phyloP scores from a whole-genome alignment of 2,113 vertebrate genomes.

The Channa argus region DNA sequence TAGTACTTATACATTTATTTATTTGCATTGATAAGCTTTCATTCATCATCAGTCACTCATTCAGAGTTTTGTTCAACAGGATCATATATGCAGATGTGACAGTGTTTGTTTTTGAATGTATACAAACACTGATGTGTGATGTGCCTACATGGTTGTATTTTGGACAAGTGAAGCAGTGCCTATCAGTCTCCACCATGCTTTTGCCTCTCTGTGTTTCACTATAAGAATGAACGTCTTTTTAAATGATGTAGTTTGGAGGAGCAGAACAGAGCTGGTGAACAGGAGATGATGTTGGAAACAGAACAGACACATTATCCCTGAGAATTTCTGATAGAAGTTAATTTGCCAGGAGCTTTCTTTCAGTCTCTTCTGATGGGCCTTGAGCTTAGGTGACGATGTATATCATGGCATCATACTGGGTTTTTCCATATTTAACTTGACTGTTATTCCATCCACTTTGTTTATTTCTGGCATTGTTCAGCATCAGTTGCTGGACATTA shows the following conservation, averaged over 20 bases:
- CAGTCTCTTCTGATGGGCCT: slow-evolving; percentile 3
- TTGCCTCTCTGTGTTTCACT: slow-evolving; percentile 39
- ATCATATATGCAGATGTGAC: slow-evolving; percentile 17
- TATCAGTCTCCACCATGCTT: slow-evolving; percentile 42
- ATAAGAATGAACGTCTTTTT: slow-evolving; percentile 62
- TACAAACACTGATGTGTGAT: slow-evolving; percentile 5
- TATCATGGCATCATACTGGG: background rate
- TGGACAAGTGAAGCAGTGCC: slow-evolving; percentile 41
- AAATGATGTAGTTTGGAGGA: slow-evolving; percentile 46
- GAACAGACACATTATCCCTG: slow-evolving; percentile 36
- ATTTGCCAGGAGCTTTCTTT: slow-evolving; percentile 15
- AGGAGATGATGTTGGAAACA: slow-evolving; percentile 54
- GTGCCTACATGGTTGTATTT: slow-evolving; percentile 42
- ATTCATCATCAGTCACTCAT: slow-evolving; percentile 12
- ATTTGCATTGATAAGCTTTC: slow-evolving; percentile 29
- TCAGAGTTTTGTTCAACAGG: slow-evolving; percentile 31
- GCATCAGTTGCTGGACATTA: background rate
- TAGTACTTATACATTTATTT: slow-evolving; percentile 60
- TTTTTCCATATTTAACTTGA: slow-evolving; percentile 15
- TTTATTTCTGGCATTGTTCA: background rate
- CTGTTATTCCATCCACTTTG: background rate
- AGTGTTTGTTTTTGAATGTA: background rate
- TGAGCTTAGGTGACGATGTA: slow-evolving; percentile 4
- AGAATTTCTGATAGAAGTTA: slow-evolving; percentile 28
- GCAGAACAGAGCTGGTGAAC: slow-evolving; percentile 45